These are phyloP conservation scores for Gonioctena quinquepunctata DNA, from an alignment of 1,140 invertebrate genomes.

Conservation along the genomic window DNA sequence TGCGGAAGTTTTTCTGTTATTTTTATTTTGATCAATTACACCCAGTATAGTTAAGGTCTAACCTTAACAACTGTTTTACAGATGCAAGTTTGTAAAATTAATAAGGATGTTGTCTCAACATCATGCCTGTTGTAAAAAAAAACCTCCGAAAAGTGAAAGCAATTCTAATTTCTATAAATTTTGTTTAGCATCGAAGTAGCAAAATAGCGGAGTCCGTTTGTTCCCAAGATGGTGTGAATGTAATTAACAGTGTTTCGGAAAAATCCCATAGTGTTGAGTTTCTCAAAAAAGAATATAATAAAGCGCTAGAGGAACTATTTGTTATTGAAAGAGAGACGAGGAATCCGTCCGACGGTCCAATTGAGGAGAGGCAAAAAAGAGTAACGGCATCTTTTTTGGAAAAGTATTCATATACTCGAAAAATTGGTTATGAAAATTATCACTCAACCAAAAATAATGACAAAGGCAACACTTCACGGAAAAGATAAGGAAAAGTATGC, in stretches of 20 bases:
- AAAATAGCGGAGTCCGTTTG: no score
- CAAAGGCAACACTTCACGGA: background rate
- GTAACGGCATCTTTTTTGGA: slow-evolving; percentile 17
- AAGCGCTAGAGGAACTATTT: background rate
- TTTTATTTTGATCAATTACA: no score
- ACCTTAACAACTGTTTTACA: no score
- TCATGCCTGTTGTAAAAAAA: background rate
- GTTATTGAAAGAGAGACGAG: background rate
- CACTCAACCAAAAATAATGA: background rate
- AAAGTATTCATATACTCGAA: slow-evolving; percentile 1
- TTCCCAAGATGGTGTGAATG: no score
- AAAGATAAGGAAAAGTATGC: background rate
- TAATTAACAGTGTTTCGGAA: no score
- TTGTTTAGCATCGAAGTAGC: background rate
- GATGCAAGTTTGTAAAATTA: no score
- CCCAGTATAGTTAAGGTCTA: no score
- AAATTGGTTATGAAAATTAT: slow-evolving; percentile 1
- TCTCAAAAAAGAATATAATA: background rate
- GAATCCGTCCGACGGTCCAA: background rate
- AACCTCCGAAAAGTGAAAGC: background rate
- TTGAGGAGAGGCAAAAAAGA: slow-evolving; percentile 6
- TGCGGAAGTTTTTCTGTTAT: no score
- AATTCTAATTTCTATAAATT: background rate
- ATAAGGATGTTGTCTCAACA: no score
- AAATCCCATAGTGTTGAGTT: no score